Percentiles rank a stretch among this genome's conserved stretches.
These are phyloP conservation scores for Habroteleia sp. DNA, from an alignment of 2,888 invertebrate species.

Conservation along the genomic window DNA sequence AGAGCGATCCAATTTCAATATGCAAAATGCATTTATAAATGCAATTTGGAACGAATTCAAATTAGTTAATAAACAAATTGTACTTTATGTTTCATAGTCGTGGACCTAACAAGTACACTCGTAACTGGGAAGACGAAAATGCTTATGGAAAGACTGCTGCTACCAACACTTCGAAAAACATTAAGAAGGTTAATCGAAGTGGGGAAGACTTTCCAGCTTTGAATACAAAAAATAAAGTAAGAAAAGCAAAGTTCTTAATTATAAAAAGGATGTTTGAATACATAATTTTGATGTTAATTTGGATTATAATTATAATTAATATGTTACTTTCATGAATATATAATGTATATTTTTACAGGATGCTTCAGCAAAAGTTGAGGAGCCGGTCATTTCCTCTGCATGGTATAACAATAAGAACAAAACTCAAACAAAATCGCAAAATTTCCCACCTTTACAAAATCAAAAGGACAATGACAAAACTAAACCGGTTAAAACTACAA, in stretches of 20 bases:
- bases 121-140: constrained; percentile 96
- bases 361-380: constrained; percentile 69
- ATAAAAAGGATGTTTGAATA: too few species aligned
- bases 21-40: constrained; percentile 8
- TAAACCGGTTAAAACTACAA: constrained; percentile 65
- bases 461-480: constrained; percentile 74
- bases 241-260: too few species aligned
- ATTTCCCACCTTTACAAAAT: constrained; percentile 77
- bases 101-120: constrained; percentile 94
- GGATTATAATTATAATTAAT: too few species aligned
- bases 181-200: constrained; percentile 75
- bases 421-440: constrained; percentile 72
- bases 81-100: constrained; percentile 84
- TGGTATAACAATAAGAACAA: constrained; percentile 80
- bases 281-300: too few species aligned
- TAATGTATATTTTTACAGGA: constrained; percentile 65
- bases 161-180: constrained; percentile 71
- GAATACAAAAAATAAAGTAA: constrained; percentile 72
- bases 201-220: constrained; percentile 85
- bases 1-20: too few species aligned
- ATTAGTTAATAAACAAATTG: too few species aligned
- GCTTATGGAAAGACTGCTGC: constrained; percentile 87
- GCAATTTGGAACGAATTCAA: too few species aligned
- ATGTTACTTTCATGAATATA: too few species aligned
- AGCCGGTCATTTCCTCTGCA: constrained; percentile 79